Evolutionary conservation across 2,888 invertebrate genomes (phyloP), one percentile per base, ranked within the genome.

Genomic region (Ariolimax columbianus): DNA sequence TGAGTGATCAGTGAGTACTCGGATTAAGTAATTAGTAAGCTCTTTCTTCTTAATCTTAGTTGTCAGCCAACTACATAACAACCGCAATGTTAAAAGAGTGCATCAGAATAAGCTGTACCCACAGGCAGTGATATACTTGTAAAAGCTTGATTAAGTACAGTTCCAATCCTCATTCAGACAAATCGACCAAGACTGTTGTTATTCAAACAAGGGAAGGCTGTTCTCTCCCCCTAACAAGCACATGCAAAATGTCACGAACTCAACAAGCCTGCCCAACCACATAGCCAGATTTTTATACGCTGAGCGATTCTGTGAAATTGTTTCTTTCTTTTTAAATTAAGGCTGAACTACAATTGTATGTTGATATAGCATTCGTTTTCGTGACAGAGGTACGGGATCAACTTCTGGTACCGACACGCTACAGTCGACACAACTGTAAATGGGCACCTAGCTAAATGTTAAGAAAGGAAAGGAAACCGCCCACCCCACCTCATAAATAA

Each of bases 231-330:
- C 38, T 19, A 7, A 6, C 43, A 3, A 3, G 17, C 11, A 30
- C 80, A 80, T 80, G 80, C 80, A 66, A 47, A 80, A 47, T 70
- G 80, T 80, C 80, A 82, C 82, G 82, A 75, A 75, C 59, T 26
- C 78, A 55, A 55, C 23, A 17, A 55, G 55, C n/a, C n/a, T n/a
- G 33, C 19, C 40, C 38, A 9, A 33, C 30, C 7, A 30, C 1
- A 26, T 2, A 6, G 77, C 51, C 77, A 77, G 77, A 77, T 77
- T 33, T 73, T 73, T 47, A 43, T 14, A 70, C 70, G 66, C 17
- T 66, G 17, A 3, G 17, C 17, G 33, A 7, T 4, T 23, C 7
- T 47, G 47, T 14, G 14, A 47, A n/a, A n/a, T n/a, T n/a, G n/a
- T n/a, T n/a, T n/a, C n/a, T n/a, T n/a, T n/a, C n/a, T n/a, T n/a